Base-by-base conservation (phyloP, 2,888 invertebrate genomes). In the Ophion ventricosus region DNA sequence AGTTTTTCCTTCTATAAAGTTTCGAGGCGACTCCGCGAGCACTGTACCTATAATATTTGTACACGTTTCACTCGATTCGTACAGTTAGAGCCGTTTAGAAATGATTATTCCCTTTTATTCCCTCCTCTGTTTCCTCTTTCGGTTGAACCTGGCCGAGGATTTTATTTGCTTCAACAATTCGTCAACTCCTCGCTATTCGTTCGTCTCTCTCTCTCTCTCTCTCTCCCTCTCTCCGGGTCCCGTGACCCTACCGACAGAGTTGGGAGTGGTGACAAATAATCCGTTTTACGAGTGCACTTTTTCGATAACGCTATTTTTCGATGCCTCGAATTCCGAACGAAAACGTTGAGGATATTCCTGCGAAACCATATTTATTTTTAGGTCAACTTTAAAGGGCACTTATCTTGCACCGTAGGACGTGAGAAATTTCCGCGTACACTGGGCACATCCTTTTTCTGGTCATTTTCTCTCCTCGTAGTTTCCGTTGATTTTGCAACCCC, bases 1-100 rank as follows among this genome's bases (percentile, higher is more conserved):
- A 69, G 69, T 69, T 69, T 77, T 5, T 23, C 11, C 77, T 67
- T 67, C 49, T 35, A 17, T 4, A 61, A 56, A 81, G 63, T 70
- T 59, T 63, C 49, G 23, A 29, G 67, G 59, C 20, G 23, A 56
- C 3, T 26, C 43, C 25, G 25, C 54, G 49, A 11, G 29, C 25
- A n/a, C 43, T 23, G 23, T 3, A 66, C 43, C 73, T 66, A 74
- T 81, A 84, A 84, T 84, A 85, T 85, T 85, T 81, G 57, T 23
- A 81, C 81, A 70, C 78, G 26, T 74, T 75, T 84, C 78, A 23
- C 17, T 56, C 74, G 54, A 63, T 67, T 49, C 49, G 25, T 61
- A 35, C 29, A 35, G 83, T 56, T 23, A 63, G 63, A 64, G 54
- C 54, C 54, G 14, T 63, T 57, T 72, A 54, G 29, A 26, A 49